phyloP scores from a whole-genome alignment of 1,140 invertebrate species.

The Zaprionus africanus region DNA sequence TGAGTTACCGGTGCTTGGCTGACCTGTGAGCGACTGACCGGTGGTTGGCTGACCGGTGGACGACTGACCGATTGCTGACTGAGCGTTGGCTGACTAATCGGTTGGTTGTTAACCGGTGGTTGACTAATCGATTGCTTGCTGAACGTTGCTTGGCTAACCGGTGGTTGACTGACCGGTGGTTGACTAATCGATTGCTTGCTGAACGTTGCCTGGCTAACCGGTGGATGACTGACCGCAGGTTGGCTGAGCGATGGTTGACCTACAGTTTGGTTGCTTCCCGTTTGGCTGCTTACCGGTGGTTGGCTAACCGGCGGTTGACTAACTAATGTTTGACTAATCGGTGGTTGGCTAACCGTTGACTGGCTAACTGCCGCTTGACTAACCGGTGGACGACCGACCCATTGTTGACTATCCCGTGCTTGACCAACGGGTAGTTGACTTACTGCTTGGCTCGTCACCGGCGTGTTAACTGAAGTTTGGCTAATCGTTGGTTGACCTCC shows the following conservation, averaged over 20 bases:
- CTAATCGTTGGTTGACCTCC: neutral
- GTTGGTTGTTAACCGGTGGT: neutral
- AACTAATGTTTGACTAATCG: neutral
- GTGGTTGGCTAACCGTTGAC: conserved; percentile 1
- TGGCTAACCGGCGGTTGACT: conserved; percentile 27
- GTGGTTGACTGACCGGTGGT: neutral
- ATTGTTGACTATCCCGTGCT: neutral
- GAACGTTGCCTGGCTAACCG: neutral
- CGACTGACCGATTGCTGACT: neutral
- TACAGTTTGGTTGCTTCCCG: conserved; percentile 37
- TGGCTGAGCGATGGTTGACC: conserved; percentile 5
- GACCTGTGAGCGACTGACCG: neutral
- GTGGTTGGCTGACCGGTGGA: neutral
- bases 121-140: neutral
- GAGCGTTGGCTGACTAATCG: neutral
- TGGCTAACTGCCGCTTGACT: neutral
- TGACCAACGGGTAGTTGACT: neutral
- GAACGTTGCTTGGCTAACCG: neutral
- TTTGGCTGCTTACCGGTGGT: conserved; percentile 38
- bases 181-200: neutral
- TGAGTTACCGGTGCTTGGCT: conserved; percentile 5
- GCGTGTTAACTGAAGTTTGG: no score
- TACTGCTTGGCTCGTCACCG: no score
- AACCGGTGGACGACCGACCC: no score
- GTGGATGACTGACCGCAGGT: neutral